phyloP scores from a whole-genome alignment of 2,888 invertebrate genomes.

The Lottia gigantea region DNA sequence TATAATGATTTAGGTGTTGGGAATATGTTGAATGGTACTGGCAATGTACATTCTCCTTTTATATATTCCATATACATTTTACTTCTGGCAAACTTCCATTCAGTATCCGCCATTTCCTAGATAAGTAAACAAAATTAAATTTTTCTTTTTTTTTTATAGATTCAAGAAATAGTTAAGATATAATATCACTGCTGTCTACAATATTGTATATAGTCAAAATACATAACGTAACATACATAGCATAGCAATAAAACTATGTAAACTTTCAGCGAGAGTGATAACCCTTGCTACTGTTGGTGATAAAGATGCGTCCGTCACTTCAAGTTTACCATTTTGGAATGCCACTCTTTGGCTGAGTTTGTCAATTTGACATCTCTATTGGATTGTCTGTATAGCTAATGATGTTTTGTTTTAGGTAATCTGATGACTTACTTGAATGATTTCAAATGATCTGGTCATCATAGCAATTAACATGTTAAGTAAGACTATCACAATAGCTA shows the following conservation, averaged over 20 bases:
- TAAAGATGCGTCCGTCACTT: no score
- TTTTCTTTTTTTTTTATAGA: no score
- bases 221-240: no score
- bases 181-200: no score
- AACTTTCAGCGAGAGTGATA: no score
- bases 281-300: no score
- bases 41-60: conserved; percentile 72
- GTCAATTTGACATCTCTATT: no score
- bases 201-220: no score
- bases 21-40: conserved; percentile 66
- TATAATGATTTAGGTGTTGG: conserved; percentile 41
- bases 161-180: background rate
- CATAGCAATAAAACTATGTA: no score
- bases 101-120: conserved; percentile 64
- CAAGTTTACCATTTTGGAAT: no score
- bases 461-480: conserved; percentile 78
- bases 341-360: no score
- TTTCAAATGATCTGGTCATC: conserved; percentile 79
- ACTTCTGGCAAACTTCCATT: conserved; percentile 67
- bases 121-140: background rate
- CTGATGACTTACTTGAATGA: conserved; percentile 68
- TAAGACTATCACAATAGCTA: conserved; percentile 69
- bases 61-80: conserved; percentile 69
- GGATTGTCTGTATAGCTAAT: no score
- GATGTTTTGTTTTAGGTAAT: background rate